Evolutionary conservation across 1,140 invertebrate genomes (phyloP), one percentile per base, ranked within the genome.

Genomic region (Scaptomyza hsui): DNA sequence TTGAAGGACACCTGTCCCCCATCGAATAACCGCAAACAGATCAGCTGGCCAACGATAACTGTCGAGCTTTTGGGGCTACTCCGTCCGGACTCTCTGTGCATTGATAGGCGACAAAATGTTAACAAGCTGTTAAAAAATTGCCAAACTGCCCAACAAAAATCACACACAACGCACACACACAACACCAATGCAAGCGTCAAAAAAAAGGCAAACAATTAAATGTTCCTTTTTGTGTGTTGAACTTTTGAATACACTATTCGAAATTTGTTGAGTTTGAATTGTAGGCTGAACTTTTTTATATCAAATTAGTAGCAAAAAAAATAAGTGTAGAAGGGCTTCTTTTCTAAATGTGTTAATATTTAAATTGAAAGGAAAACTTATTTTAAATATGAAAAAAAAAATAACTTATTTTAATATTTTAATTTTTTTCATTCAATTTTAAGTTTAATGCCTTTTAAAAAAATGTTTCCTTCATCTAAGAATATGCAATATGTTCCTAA

Each of bases 61-160:
- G 64, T 12, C 53, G 48, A 15, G 35, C 37, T 41, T 51, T 52
- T 32, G 21, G 21, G 60, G 60, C 32, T 3, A 16, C 60, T 37
- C 7, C 29, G 41, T 45, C 19, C 63, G 35, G 15, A 26, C 15
- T n/a, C n/a, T 19, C 15, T 29, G 44, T 56, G 12, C 76, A 80
- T 77, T 80, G 81, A 86, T 78, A 78, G 74, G 73, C 81, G 81
- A 77, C 82, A 86, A 86, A 86, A 86, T 86, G 82, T 86, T 86
- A 86, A 86, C 81, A 86, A 78, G 82, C 82, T 88, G 82, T 86
- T 86, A 67, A 86, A 88, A 88, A 81, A 86, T 75, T 64, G 77
- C 57, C 81, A 80, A 86, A 86, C 81, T 81, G 77, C 41, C 47
- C 68, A 62, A 61, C 49, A 75, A 76, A 69, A 75, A 70, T 64